These are phyloP conservation scores for Tachysurus fulvidraco DNA, from an alignment of 2,113 vertebrate species.

Conservation along the genomic window DNA sequence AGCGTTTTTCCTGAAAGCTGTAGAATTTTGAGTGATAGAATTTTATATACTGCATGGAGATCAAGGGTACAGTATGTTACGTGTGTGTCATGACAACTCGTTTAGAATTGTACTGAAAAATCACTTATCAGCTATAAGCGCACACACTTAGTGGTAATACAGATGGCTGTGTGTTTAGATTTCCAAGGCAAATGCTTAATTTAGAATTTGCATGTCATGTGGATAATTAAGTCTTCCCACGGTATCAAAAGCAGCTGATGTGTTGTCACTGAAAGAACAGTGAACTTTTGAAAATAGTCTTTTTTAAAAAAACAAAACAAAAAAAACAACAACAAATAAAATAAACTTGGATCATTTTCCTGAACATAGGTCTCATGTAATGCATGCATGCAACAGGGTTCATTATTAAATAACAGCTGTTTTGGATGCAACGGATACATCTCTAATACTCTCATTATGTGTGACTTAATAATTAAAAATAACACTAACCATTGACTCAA, in stretches of 20 bases:
- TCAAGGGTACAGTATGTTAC: background rate
- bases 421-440: background rate
- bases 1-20: slow-evolving; percentile 33
- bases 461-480: background rate
- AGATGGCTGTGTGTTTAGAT: background rate
- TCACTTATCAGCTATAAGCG: background rate
- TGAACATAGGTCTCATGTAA: background rate
- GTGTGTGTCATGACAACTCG: background rate
- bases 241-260: background rate
- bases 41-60: background rate
- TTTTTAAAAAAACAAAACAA: no score
- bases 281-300: slow-evolving; percentile 2
- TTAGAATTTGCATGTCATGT: slow-evolving; percentile 24
- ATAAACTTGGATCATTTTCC: background rate
- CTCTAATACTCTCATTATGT: background rate
- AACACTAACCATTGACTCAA: background rate
- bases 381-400: slow-evolving; percentile 72
- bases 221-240: background rate
- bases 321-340: no score
- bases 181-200: slow-evolving; percentile 37
- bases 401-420: slow-evolving; percentile 40
- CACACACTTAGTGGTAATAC: background rate
- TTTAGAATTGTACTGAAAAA: background rate
- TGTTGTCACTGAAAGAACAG: background rate
- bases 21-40: background rate